Evolutionary conservation across 1,140 invertebrate species (phyloP), one percentile per base, ranked within the genome.

Genomic region (Brachionus rubens): DNA sequence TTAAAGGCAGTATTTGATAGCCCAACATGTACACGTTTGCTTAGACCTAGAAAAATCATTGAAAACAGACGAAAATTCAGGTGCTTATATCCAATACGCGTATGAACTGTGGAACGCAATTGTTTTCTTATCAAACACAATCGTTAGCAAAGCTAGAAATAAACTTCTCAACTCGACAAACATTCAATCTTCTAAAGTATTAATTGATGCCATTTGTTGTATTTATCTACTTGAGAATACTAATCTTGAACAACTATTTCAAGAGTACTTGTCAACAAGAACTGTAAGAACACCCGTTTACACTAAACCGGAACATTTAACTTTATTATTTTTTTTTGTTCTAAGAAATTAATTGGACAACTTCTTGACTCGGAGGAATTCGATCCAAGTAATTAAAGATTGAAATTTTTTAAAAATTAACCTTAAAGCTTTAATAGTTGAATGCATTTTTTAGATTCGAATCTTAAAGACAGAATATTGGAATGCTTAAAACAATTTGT

Each of bases 1-100:
- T 72, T 50, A 14, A 3, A 72, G 68, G 24, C 68, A 72, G 50
- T 72, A 72, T 30, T 54, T 72, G 46, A 48, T 72, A 40, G 68
- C 68, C 2, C 16, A 72, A 33, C 46, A 72, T 41, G 68, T 54
- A 4, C 68, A 72, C 19, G 47, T 48, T 3, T 72, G 6, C n/a
- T 33, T 72, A 30, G 68, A 72, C 9, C 24, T 72, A 14, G 50
- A 72, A 33, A 72, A 54, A 36, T 72, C 68, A 12, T 28, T 65
- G 19, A 41, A 65, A 65, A 24, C 16, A 12, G 36, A 46, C 4
- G 16, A 48, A 50, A 54, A 72, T n/a, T 48, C 68, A 14, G 7
- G 24, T 5, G 9, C n/a, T 26, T 72, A 52, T 24, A 54, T 72
- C 19, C 68, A 50, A 54, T 72, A 72, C 24, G 68, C 68, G 9